A percentile compares a stretch with the other conserved stretches of the same genome.
These are phyloP conservation scores for Gallinago stenura DNA, from an alignment of 2,797 vertebrate species.

Conservation along the genomic window DNA sequence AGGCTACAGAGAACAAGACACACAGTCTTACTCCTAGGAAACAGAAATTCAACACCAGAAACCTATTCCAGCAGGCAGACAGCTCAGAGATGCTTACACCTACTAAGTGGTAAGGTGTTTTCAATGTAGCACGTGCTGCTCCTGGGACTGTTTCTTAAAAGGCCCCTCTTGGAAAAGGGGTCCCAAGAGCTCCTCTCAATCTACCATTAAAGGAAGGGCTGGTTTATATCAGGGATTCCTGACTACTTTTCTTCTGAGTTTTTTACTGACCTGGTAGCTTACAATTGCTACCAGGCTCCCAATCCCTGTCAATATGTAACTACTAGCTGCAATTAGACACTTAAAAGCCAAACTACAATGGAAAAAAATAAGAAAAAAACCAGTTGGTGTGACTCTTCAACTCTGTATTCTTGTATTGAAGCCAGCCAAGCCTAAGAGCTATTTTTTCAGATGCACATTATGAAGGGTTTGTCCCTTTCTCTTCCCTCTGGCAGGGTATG, in stretches of 20 bases:
- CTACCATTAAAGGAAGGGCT: background rate
- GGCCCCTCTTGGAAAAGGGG: background rate
- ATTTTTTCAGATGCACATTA: background rate
- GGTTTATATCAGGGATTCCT: background rate
- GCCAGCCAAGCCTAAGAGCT: background rate
- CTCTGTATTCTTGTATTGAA: background rate
- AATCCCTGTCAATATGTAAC: background rate
- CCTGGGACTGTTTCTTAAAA: background rate
- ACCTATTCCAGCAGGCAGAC: background rate
- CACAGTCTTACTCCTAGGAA: slow-evolving; percentile 18
- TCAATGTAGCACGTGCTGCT: background rate
- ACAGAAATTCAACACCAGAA: slow-evolving; percentile 53
- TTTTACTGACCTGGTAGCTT: background rate
- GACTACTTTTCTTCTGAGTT: background rate
- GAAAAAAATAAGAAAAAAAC: background rate
- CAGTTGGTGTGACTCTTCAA: background rate
- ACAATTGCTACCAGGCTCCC: background rate
- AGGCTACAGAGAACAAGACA: slow-evolving; percentile 22
- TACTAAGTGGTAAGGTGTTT: background rate
- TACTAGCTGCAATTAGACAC: background rate
- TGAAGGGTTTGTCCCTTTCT: background rate
- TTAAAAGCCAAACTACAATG: background rate
- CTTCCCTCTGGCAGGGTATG: background rate
- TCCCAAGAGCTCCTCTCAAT: background rate
- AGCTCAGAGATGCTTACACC: background rate